Base-by-base conservation (phyloP, 1,140 invertebrate genomes). In the Habropoda laboriosa region DNA sequence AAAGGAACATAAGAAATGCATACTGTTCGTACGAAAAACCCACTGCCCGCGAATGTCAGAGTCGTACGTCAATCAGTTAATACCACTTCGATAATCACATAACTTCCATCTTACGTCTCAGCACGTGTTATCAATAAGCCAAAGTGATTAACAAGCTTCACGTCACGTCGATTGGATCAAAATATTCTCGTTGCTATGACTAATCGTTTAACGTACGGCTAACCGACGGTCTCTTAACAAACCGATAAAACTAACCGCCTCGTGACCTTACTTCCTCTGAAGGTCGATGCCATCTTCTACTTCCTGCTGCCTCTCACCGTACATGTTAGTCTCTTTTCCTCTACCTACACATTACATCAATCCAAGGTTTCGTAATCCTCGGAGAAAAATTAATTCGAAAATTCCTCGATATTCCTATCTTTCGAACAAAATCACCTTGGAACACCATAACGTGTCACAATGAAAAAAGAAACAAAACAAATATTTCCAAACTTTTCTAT, bases 151-250 rank as follows among this genome's bases (percentile, higher is more conserved):
- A 32, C 47, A 42, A 10, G 2, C n/a, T 38, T 18, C 30, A 7
- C 47, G 18, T 35, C 38, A 35, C 64, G 35, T n/a, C 3, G 45
- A 18, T 18, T 38, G 12, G 7, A 53, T 30, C 7, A 1, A 45
- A 67, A 47, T 57, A 76, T 67, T 24, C 21, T 45, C 12, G 18
- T 0, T 0, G 18, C 12, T 24, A 8, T 61, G 75, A 78, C 24
- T 78, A 55, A 80, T 58, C 55, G 58, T 64, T 73, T 79, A 74
- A 57, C 30, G 35, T 30, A 38, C n/a, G 18, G 42, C 16, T 5
- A 38, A 38, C 24, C n/a, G 13, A 40, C n/a, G 13, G 30, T 66
- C n/a, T 35, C 0, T 45, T 21, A 49, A 24, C 47, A 27, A 21
- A 0, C 12, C 4, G 1, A n/a, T 7, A 70, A 45, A 30, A 75